A percentile compares a stretch with the other conserved stretches of the same genome.
Conservation (phyloP, 2,888 invertebrate genomes). For the Phortica okadai region DNA sequence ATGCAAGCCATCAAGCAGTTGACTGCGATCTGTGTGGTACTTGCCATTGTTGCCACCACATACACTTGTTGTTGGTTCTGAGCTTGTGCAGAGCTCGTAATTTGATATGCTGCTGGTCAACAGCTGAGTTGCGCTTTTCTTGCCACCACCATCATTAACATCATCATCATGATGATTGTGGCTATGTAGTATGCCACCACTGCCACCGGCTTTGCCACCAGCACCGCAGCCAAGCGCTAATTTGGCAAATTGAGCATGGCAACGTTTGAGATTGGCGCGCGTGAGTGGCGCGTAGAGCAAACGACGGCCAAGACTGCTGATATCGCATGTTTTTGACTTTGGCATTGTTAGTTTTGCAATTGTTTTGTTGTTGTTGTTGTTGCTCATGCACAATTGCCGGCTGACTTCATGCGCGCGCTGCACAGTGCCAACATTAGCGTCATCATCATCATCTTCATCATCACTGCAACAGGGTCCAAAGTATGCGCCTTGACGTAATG, state of each 20-base stretch:
- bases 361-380: constrained; percentile 36
- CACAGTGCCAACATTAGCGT: background rate
- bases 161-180: too few species aligned
- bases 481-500: constrained; percentile 13
- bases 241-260: constrained; percentile 56
- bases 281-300: constrained; percentile 54
- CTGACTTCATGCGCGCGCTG: too few species aligned
- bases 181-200: too few species aligned
- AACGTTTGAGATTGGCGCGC: constrained; percentile 61
- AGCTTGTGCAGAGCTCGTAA: constrained; percentile 40
- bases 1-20: constrained; percentile 35
- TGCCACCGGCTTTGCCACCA: too few species aligned
- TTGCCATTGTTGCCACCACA: constrained; percentile 29
- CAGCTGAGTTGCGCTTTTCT: constrained; percentile 30
- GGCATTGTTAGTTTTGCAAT: constrained; percentile 14
- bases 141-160: too few species aligned
- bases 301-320: constrained; percentile 65
- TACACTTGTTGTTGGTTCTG: constrained; percentile 39
- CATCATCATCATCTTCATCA: background rate
- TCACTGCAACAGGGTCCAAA: constrained; percentile 28
- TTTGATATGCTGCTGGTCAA: constrained; percentile 12
- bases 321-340: constrained; percentile 14
- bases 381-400: constrained; percentile 31
- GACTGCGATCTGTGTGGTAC: constrained; percentile 21
- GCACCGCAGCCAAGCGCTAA: constrained; percentile 40